Evolutionary conservation across 2,113 vertebrate genomes (phyloP).

Genomic region (Athene cunicularia): DNA sequence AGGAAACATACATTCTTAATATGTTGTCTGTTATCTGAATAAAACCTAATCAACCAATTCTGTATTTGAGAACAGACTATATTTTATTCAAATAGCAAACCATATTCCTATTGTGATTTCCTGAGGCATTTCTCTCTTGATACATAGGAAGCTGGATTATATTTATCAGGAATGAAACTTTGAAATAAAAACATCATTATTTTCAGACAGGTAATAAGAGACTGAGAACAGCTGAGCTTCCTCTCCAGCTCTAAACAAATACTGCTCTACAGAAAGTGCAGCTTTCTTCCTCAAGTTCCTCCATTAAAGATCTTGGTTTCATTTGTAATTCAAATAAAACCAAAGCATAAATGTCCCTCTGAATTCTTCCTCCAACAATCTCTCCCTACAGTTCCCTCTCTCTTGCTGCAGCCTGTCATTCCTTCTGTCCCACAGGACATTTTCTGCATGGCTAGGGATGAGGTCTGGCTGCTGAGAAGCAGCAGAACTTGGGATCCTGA

Average conservation of each 20-base stretch:
- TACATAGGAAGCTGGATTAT: neutral
- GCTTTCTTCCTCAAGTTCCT: neutral
- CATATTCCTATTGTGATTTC: neutral
- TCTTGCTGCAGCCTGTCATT: neutral
- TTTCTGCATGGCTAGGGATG: neutral
- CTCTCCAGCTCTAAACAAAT: neutral
- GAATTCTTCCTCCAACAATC: neutral
- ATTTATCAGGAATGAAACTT: neutral
- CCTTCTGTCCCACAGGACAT: neutral
- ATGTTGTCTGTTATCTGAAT: neutral
- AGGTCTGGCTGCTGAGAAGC: neutral
- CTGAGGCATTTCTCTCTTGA: neutral
- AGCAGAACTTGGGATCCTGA: neutral
- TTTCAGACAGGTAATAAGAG: neutral
- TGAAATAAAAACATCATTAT: neutral
- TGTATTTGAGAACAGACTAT: neutral
- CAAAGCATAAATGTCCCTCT: neutral
- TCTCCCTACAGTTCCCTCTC: neutral
- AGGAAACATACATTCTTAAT: neutral
- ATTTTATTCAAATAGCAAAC: neutral
- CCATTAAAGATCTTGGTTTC: neutral
- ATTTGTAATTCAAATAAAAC: neutral
- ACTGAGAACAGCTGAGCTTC: neutral
- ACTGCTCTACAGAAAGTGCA: neutral
- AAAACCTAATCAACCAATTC: accelerated